A percentile compares a stretch with the other conserved stretches of the same genome.
Evolutionary conservation across 2,888 invertebrate genomes (phyloP).

Genomic region (Ctenicera cuprea): DNA sequence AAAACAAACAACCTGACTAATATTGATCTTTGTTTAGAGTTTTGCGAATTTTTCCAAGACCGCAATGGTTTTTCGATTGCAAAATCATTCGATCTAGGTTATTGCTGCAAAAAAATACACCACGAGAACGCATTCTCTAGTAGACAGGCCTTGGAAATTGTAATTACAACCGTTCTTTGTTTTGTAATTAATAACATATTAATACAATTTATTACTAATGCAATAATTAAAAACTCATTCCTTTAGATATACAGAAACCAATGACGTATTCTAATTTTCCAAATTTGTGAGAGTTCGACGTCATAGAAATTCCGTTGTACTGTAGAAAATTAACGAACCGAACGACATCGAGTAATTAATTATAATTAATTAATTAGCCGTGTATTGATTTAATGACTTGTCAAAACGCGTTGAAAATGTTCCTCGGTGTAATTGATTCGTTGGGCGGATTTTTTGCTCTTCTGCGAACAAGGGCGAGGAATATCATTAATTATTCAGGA

Average conservation of each 20-base stretch:
- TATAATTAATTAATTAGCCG: slow-evolving; percentile 1
- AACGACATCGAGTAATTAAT: not conserved
- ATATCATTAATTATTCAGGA: too few species aligned
- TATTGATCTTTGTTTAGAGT: too few species aligned
- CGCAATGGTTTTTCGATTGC: too few species aligned
- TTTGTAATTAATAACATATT: not conserved
- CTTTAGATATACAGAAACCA: too few species aligned
- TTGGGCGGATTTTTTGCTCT: not conserved
- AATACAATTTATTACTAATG: not conserved
- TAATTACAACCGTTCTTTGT: slow-evolving; percentile 9
- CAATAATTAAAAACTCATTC: too few species aligned
- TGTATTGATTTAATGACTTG: not conserved
- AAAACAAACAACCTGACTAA: too few species aligned
- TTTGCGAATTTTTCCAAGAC: too few species aligned
- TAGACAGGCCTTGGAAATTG: not conserved
- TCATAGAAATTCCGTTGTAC: too few species aligned
- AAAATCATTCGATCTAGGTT: too few species aligned
- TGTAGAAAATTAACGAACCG: slow-evolving; percentile 3
- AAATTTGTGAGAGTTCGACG: too few species aligned
- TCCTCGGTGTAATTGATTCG: not conserved
- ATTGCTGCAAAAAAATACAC: not conserved
- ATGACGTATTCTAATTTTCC: too few species aligned
- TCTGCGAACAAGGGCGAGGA: too few species aligned
- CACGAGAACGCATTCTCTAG: slow-evolving; percentile 2
- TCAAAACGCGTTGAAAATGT: not conserved